Evolutionary conservation across 2,113 vertebrate genomes (phyloP), one percentile per base, ranked within the genome.

Genomic region (Sprattus sprattus): DNA sequence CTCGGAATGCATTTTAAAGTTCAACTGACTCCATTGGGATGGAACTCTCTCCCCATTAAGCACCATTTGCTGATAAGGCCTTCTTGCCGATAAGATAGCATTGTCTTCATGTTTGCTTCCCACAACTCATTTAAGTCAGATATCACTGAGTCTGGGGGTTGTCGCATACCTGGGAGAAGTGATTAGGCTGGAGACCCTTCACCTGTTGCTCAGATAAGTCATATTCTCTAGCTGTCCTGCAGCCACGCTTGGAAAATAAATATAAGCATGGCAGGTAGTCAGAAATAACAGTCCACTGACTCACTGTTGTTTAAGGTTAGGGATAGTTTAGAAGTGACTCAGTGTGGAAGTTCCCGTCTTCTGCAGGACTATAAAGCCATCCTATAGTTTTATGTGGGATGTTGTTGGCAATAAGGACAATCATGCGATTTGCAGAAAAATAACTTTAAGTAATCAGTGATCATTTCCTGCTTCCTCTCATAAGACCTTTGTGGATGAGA

Each of bases 41-140:
- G 25, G n/a, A 71, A 32, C 64, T 71, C 64, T 71, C 64, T 71
- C 60, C n/a, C 64, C 64, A 13, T 71, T 71, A 71, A 71, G 28
- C 28, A 8, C 25, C 64, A 28, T 32, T 8, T 10, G 1, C 64
- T 71, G 64, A 71, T 71, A 71, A 71, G 10, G 4, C 10, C 25
- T 11, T 32, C 25, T 3, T 13, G 64, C 64, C 11, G 64, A 71
- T 71, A 28, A 71, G 64, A 71, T 71, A 71, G 28, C 64, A 71
- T 28, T 71, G 64, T 71, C 64, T 32, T 71, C 25, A 28, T 71
- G 64, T 71, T 71, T 71, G 28, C 64, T 0, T 71, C 25, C 6
- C 10, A 32, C 64, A 9, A 71, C n/a, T 8, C 11, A 32, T 15
- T 71, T 25, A 71, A 28, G 64, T 25, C 25, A 10, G 13, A 9